Evolutionary conservation across 2,888 invertebrate species (phyloP).

Genomic region (Druceiella hillmani): DNA sequence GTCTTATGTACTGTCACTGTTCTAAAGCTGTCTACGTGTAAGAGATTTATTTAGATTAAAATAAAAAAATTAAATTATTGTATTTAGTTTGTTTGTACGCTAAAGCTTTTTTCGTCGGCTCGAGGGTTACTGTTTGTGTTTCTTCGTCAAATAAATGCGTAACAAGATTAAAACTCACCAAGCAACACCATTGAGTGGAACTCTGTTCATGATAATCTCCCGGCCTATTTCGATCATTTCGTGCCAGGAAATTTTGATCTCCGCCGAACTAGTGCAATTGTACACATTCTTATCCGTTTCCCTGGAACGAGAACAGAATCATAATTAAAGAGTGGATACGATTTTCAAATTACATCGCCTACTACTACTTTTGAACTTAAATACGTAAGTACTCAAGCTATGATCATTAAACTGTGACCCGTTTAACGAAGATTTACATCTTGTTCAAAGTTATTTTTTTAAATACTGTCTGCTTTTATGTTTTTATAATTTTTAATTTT

Average conservation of each 20-base stretch:
- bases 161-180: conserved; percentile 60
- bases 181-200: conserved; percentile 82
- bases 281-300: conserved; percentile 52
- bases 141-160: conserved; percentile 85
- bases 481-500: too few species aligned
- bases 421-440: too few species aligned
- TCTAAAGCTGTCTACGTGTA: neutral
- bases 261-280: conserved; percentile 75
- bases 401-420: too few species aligned
- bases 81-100: conserved; percentile 2
- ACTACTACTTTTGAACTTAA: too few species aligned
- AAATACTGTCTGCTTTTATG: too few species aligned
- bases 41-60: neutral
- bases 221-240: conserved; percentile 80
- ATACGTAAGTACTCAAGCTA: too few species aligned
- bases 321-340: too few species aligned
- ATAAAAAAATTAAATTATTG: neutral
- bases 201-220: conserved; percentile 66
- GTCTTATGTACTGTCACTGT: too few species aligned
- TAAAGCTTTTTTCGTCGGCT: too few species aligned
- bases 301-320: conserved; percentile 39
- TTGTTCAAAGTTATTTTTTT: too few species aligned
- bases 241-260: conserved; percentile 81
- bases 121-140: conserved; percentile 67
- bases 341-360: too few species aligned